These are phyloP conservation scores for Coccyzus lansbergi DNA, from an alignment of 2,797 vertebrate species.

Conservation along the genomic window DNA sequence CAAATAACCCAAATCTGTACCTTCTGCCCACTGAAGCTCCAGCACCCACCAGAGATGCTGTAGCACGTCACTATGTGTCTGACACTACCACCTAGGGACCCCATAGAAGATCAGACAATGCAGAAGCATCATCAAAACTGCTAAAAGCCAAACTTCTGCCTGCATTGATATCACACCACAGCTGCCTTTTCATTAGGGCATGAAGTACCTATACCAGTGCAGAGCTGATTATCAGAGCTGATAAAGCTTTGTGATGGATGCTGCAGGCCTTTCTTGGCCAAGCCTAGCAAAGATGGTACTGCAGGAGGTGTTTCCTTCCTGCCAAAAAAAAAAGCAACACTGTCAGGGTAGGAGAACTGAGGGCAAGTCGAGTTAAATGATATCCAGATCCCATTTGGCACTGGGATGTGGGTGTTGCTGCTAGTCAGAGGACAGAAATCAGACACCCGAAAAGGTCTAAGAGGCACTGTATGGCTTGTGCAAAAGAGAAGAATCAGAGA, in stretches of 20 bases:
- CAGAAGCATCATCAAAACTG: background rate
- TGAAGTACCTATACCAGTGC: background rate
- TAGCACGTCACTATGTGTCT: background rate
- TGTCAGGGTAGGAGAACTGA: background rate
- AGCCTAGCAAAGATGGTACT: background rate
- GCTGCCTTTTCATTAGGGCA: background rate
- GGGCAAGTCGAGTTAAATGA: background rate
- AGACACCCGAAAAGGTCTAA: background rate
- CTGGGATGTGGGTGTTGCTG: background rate
- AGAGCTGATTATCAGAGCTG: background rate
- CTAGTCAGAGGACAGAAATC: background rate
- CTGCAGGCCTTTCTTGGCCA: background rate
- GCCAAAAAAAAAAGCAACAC: background rate
- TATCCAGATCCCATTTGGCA: background rate
- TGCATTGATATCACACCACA: background rate
- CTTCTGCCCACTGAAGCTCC: too few relatives aligned
- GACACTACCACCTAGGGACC: background rate
- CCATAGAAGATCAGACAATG: background rate
- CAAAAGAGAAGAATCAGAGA: background rate
- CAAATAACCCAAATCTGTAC: background rate
- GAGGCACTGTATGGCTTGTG: background rate
- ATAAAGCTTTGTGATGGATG: background rate
- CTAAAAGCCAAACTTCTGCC: background rate
- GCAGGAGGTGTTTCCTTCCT: background rate
- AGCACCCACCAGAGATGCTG: background rate